Percentiles rank a stretch among this genome's conserved stretches.
These are phyloP conservation scores for Galaxea fascicularis DNA, from an alignment of 92 coral and sea anemone species.

Conservation along the genomic window DNA sequence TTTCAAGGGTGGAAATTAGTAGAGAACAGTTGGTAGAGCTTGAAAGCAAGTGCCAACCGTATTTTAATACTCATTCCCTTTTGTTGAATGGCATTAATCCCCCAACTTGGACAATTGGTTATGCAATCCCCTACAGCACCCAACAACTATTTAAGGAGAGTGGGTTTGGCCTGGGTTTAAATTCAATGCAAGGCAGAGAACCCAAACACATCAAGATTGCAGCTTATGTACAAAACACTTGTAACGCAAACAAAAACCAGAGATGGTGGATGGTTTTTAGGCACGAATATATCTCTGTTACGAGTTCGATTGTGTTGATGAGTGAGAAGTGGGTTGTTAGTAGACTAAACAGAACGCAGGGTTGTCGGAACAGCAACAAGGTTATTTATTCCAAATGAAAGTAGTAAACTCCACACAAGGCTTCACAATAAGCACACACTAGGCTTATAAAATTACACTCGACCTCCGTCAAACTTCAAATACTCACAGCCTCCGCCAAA, in stretches of 20 bases:
- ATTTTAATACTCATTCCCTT: slow-evolving; percentile 58
- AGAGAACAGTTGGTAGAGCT: slow-evolving; percentile 58
- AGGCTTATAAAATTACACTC: too few relatives aligned
- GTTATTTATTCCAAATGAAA: too few relatives aligned
- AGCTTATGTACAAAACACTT: slow-evolving; percentile 68
- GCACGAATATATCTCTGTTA: too few relatives aligned
- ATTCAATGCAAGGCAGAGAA: slow-evolving; percentile 79
- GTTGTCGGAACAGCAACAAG: too few relatives aligned
- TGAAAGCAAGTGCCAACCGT: slow-evolving; percentile 52
- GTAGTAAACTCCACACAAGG: too few relatives aligned
- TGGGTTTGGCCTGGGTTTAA: slow-evolving; percentile 77
- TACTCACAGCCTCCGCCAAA: too few relatives aligned
- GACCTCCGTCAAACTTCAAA: too few relatives aligned
- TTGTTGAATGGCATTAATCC: slow-evolving; percentile 64
- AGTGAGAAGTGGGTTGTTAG: too few relatives aligned
- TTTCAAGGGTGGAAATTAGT: slow-evolving; percentile 57
- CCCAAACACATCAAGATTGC: slow-evolving; percentile 71
- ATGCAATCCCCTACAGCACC: slow-evolving; percentile 73
- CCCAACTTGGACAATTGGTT: slow-evolving; percentile 78
- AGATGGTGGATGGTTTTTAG: too few relatives aligned
- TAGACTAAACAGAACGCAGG: too few relatives aligned
- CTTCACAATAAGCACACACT: too few relatives aligned
- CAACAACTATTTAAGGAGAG: slow-evolving; percentile 61
- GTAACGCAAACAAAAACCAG: slow-evolving; percentile 64
- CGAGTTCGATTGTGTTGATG: too few relatives aligned